Percentiles rank a stretch among this genome's conserved stretches.
These are phyloP conservation scores for Saccostrea cuccullata DNA, from an alignment of 1,140 invertebrate species.

Conservation along the genomic window DNA sequence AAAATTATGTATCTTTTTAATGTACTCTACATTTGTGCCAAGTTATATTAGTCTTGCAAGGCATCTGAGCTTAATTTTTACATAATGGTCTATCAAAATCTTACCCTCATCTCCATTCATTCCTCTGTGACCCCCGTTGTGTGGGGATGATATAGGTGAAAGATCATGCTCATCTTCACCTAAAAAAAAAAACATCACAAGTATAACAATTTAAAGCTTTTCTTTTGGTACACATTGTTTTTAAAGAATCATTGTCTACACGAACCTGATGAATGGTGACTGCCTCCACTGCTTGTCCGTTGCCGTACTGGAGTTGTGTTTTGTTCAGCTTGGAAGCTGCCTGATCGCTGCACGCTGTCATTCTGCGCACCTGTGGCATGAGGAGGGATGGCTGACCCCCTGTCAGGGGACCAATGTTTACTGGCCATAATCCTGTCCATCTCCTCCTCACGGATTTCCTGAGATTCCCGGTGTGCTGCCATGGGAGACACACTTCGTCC, in stretches of 20 bases:
- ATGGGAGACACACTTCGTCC: slow-evolving; percentile 53
- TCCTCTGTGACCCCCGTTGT: slow-evolving; percentile 28
- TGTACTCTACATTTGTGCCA: too few species aligned
- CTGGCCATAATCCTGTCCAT: slow-evolving; percentile 19
- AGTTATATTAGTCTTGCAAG: too few species aligned
- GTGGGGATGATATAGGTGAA: slow-evolving; percentile 24
- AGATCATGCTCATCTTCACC: not conserved
- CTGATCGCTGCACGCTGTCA: not conserved
- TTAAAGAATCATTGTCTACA: not conserved
- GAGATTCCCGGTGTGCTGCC: slow-evolving; percentile 56
- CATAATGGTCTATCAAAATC: not conserved
- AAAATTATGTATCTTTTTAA: too few species aligned
- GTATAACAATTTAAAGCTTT: not conserved
- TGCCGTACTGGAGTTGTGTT: not conserved
- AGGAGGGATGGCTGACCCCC: not conserved
- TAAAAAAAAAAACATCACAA: not conserved
- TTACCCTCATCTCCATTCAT: slow-evolving; percentile 44
- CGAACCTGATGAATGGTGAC: slow-evolving; percentile 3
- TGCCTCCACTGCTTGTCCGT: not conserved
- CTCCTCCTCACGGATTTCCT: slow-evolving; percentile 54
- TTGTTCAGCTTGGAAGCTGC: slow-evolving; percentile 13
- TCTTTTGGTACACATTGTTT: not conserved
- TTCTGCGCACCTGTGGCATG: not conserved
- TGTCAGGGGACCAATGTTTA: not conserved
- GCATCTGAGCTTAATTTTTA: too few species aligned